phyloP scores from a whole-genome alignment of 2,113 vertebrate genomes.

The Malurus cyaneus region DNA sequence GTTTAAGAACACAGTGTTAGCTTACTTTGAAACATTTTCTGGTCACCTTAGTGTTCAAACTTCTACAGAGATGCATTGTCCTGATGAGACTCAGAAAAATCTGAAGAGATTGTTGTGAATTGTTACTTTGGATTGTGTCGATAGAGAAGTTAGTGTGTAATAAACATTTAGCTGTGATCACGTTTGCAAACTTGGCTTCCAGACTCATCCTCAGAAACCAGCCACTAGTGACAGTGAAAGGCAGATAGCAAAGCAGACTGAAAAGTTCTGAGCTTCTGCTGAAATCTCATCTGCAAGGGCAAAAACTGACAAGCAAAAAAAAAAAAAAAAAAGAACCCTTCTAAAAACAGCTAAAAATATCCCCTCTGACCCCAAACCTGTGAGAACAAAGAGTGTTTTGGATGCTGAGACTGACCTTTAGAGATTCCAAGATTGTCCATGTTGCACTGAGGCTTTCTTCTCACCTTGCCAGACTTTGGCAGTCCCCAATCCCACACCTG shows the following conservation, averaged over 20 bases:
- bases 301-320: not conserved
- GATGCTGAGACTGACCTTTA: not conserved
- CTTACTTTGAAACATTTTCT: not conserved
- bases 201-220: not conserved
- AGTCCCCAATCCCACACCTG: not conserved
- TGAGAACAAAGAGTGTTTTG: not conserved
- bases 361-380: not conserved
- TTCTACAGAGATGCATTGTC: not conserved
- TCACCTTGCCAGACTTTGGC: not conserved
- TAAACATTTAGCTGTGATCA: not conserved
- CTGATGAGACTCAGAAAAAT: not conserved
- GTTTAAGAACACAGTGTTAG: not conserved
- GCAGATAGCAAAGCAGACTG: not conserved
- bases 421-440: not conserved
- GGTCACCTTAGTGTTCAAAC: not conserved
- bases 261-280: not conserved
- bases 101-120: not conserved
- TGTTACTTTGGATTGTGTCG: not conserved
- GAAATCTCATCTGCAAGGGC: not conserved
- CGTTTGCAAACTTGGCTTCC: not conserved
- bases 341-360: not conserved
- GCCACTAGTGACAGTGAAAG: not conserved
- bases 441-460: not conserved
- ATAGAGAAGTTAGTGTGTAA: not conserved
- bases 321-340: rapidly evolving